Evolutionary conservation across 2,888 invertebrate species (phyloP).

Genomic region (Baronia brevicornis): DNA sequence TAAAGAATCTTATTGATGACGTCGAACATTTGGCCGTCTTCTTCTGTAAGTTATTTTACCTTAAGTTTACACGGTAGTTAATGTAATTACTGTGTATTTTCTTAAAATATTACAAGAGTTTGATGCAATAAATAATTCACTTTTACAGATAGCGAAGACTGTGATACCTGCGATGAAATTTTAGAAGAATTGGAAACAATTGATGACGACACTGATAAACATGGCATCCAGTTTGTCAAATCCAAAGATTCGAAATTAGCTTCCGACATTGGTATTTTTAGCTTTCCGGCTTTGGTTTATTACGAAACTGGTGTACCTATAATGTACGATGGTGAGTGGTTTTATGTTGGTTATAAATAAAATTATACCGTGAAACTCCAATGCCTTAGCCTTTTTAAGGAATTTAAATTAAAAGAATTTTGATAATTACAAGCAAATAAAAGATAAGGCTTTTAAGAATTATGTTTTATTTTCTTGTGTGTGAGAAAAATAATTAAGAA

Average conservation of each 20-base stretch:
- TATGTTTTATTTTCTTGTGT: constrained; percentile 10
- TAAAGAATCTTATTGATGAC: constrained; percentile 91
- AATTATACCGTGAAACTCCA: no score
- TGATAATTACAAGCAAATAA: constrained; percentile 2
- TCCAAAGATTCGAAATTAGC: constrained; percentile 92
- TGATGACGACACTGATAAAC: constrained; percentile 93
- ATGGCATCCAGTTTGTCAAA: constrained; percentile 95
- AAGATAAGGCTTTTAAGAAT: constrained; percentile 6
- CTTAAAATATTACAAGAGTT: background rate
- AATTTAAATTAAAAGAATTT: constrained; percentile 6
- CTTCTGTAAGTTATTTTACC: constrained; percentile 81
- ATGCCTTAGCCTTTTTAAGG: constrained; percentile 5
- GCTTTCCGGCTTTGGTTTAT: constrained; percentile 93
- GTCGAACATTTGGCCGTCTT: constrained; percentile 94
- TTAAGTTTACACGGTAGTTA: constrained; percentile 9
- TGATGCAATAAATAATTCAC: background rate
- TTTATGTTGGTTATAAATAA: constrained; percentile 6
- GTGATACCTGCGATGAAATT: constrained; percentile 88
- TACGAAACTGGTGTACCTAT: constrained; percentile 95
- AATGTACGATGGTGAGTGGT: constrained; percentile 92
- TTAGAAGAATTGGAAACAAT: constrained; percentile 93
- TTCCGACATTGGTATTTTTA: constrained; percentile 93
- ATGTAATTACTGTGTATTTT: no score
- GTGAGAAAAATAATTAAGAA: constrained; percentile 13
- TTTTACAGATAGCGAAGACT: constrained; percentile 85